phyloP scores from a whole-genome alignment of 2,888 invertebrate genomes.

The Machimus rusticus region DNA sequence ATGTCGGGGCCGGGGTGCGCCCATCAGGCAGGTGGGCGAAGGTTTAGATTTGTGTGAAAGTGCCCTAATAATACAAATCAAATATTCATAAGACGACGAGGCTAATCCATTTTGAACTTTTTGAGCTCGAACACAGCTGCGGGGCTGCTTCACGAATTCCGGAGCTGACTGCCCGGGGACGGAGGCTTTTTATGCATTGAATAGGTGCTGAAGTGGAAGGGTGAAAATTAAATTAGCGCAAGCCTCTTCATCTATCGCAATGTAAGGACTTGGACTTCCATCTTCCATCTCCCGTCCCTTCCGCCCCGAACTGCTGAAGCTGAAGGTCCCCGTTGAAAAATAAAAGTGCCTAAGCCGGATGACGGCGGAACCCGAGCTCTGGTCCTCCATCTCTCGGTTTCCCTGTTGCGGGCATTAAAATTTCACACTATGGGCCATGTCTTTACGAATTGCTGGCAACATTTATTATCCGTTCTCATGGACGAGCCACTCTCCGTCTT shows the following conservation, averaged over 20 bases:
- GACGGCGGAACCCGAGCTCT: not conserved
- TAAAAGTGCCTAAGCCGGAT: slow-evolving; percentile 4
- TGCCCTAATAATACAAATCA: slow-evolving; percentile 42
- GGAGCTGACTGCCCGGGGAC: not conserved
- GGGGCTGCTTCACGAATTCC: not conserved
- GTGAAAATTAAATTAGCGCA: slow-evolving; percentile 27
- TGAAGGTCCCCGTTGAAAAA: slow-evolving; percentile 24
- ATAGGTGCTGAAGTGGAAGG: slow-evolving; percentile 31
- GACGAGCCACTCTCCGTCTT: not conserved
- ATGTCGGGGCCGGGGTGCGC: not conserved
- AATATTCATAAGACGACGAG: slow-evolving; percentile 41
- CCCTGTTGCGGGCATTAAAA: slow-evolving; percentile 16
- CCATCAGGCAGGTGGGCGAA: not conserved
- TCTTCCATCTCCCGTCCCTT: not conserved
- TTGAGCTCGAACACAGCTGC: slow-evolving; percentile 23
- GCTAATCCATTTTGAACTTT: slow-evolving; percentile 41
- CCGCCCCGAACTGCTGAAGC: not conserved
- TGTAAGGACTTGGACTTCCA: not conserved
- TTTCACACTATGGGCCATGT: slow-evolving; percentile 38
- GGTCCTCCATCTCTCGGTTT: not conserved
- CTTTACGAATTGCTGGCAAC: slow-evolving; percentile 30
- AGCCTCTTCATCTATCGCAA: not conserved
- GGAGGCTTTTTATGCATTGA: slow-evolving; percentile 6
- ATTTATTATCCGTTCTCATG: slow-evolving; percentile 37
- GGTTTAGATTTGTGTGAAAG: slow-evolving; percentile 5